Evolutionary conservation across 2,888 invertebrate species (phyloP), one percentile per base, ranked within the genome.

Genomic region (Ichneumoninae sp.): DNA sequence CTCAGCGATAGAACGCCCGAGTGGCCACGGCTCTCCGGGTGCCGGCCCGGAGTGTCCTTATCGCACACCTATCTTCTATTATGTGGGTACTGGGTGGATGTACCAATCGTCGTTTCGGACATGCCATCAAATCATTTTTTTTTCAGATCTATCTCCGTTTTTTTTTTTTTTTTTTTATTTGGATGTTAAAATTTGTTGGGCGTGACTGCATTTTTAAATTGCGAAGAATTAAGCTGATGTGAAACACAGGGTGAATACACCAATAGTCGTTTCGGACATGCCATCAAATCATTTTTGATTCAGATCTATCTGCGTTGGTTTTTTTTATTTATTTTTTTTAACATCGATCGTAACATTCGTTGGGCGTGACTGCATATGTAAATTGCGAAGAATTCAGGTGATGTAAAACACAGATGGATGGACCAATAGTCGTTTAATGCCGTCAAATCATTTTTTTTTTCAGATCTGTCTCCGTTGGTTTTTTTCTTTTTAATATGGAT

Each of bases 11-110:
- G 71, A 73, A 26, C 19, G 22, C 40, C 5, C 71, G 57, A 57
- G 71, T 73, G 40, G 71, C 33, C 26, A 30, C 33, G 54, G 26
- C 10, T n/a, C 74, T 73, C 66, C n/a, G 57, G 33, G 44, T 66
- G 68, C 40, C 63, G 47, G 54, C 60, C n/a, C 52, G 60, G 47
- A 40, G 78, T 50, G 70, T 65, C 40, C 40, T 73, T 73, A 73
- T 73, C 71, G 36, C 16, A 22, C 57, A 13, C 7, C 71, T 19
- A 73, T 73, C 57, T 73, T 22, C 22, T 5, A 73, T 73, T 13
- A 13, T 13, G 6, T 8, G n/a, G 3, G n/a, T 40, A 22, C 66
- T 7, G 5, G 36, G 36, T 66, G 1, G 8, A 33, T 1, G 33
- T 63, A 33, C 40, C 40, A 40, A 66, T 19, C 5, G 19, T 22